Evolutionary conservation across 2,888 invertebrate species (phyloP), one percentile per base, ranked within the genome.

Genomic region (Apamea crenata): DNA sequence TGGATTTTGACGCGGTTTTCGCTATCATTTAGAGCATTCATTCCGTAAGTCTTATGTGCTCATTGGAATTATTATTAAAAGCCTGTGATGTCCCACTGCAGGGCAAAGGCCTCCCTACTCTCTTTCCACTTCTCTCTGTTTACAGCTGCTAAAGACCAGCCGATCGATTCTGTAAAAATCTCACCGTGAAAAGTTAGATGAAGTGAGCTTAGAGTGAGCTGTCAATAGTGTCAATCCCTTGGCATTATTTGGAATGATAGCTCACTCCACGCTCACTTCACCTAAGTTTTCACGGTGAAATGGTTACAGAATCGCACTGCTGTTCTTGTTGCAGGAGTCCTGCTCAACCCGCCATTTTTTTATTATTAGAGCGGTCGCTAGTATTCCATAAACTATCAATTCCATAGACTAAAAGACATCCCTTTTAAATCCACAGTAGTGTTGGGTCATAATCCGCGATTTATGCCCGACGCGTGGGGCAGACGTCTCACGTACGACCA

Each of bases 371-470:
- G 32, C 8, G 2, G 32, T 7, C 32, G 18, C 65, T 21, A 32
- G 36, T 68, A 68, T 53, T 59, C 53, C 63, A 77, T 66, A 40
- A 70, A 83, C 25, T 71, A 50, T 70, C 53, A 76, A 79, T 79
- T 79, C n/a, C n/a, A n/a, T 71, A 66, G 50, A 76, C 70, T n/a
- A 50, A 32, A 76, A 65, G 47, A 70, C 66, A 77, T 53, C 63
- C 50, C 29, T 53, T 50, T 63, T 29, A 70, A 70, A 85, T 79
- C 72, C 66, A 77, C 59, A 67, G 63, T 70, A 72, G 67, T 61
- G 59, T 63, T 56, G 72, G 77, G 53, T 79, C 79, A 77, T 86
- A 85, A 86, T 80, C 73, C 86, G 40, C 72, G 76, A 78, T 50
- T 70, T 71, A 85, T 78, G 73, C 71, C 65, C 74, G 21, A 74